Base-by-base conservation (phyloP, 2,113 vertebrate genomes). In the Sterna hirundo region DNA sequence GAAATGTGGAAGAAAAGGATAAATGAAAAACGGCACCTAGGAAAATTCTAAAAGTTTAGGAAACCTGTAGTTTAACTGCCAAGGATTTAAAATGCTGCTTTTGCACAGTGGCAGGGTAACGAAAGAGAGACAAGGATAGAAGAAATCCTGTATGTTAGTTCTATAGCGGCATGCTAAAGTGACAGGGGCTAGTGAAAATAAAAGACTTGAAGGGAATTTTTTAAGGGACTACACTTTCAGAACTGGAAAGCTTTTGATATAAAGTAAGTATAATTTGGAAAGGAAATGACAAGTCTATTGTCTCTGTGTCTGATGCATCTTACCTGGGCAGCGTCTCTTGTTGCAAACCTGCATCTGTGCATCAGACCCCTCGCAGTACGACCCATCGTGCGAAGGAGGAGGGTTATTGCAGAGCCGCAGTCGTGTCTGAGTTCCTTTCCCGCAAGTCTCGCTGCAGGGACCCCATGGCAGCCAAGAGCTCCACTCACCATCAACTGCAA, bases 381-480 rank as follows among this genome's bases (percentile, higher is more conserved):
- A 87, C 0, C 99, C 99, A 6, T 98, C 98, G 44, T 99, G 99
- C 0, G 98, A 98, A 1, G 99, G 99, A 17, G 99, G 98, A 1
- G 99, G 99, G 93, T 97, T 98, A 97, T 98, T 98, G 94, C 99
- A 99, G 61, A 99, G 98, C 38, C 99, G 97, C 47, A 97, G 47
- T 55, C 99, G 98, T 3, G 96, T 98, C 96, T 99, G 99, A 55
- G 98, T 98, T 1, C 99, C 99, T 80, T 99, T 99, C 29, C 99
- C 99, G 21, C 99, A 99, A 0, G 98, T 99, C 89, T 98, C 95
- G 10, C 99, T 99, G 98, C 99, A 99, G 0, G 97, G 93, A 25
- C 98, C 98, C 99, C 99, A 99, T 0, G 98, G 98, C 51, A 99
- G 96, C 99, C 99, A 99, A 23, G 98, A 55, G 10, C 98, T 98